Evolutionary conservation across 2,888 invertebrate species (phyloP), one percentile per base, ranked within the genome.

Genomic region (Plebejus anna): DNA sequence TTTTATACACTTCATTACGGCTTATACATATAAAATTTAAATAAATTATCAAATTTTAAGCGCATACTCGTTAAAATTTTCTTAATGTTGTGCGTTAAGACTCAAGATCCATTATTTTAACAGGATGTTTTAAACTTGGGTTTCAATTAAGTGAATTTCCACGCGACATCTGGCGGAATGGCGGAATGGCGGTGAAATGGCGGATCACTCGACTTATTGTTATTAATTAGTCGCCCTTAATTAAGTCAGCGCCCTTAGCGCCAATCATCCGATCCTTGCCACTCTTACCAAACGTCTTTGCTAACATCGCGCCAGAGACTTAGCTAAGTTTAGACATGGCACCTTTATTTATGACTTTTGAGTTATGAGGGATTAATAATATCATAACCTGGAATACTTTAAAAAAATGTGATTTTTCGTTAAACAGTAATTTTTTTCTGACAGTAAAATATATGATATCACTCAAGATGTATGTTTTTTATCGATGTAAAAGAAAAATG

Each of bases 161-260:
- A 28, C 71, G 80, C 92, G 92, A 89, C 93, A 93, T 91, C 91
- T 92, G 91, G 87, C 84, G 82, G 84, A 86, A 87, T 81, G 55
- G 55, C 55, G 4, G 55, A 86, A 87, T 81, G 55, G 55, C 55
- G 4, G 55, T 55, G 47, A 9, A 47, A 47, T 47, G 79, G 82
- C 85, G 86, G 87, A 85, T 82, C 84, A 84, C 84, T 84, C 83
- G 87, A 91, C 89, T 91, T 92, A 93, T 92, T 92, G 90, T 91
- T 93, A 92, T 93, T 93, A 93, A 93, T 93, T 92, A 93, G 90
- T 83, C 88, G 88, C 87, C 88, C 86, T 90, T 92, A 93, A 93
- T 93, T 92, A 92, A 92, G 90, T 89, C 90, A 86, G 55, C 88
- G 90, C 89, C 89, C 90, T 90, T 86, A 88, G 90, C 89, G 90